Evolutionary conservation across 2,113 vertebrate genomes (phyloP).

Genomic region (Mormoops blainvillei): DNA sequence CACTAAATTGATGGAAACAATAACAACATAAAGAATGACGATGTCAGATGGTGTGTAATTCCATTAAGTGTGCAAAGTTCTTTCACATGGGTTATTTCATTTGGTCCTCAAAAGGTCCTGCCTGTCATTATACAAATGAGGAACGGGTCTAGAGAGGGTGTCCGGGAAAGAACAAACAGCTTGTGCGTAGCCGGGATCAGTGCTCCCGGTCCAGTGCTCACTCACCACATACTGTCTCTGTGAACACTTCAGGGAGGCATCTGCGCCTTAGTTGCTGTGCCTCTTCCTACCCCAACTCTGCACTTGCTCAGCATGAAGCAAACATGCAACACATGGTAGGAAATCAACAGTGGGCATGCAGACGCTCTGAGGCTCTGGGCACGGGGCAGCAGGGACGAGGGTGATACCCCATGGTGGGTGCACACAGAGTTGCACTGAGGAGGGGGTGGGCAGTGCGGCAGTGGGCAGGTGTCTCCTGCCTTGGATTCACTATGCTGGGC

Average conservation of each 20-base stretch:
- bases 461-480: conserved; percentile 62
- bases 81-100: not conserved
- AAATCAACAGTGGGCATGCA: not conserved
- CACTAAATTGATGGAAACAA: not conserved
- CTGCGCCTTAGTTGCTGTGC: not conserved
- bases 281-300: not conserved
- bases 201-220: not conserved
- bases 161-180: not conserved
- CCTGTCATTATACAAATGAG: not conserved
- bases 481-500: conserved; percentile 36
- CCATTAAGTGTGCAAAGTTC: not conserved
- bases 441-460: not conserved
- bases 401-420: not conserved
- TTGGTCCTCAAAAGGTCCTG: not conserved
- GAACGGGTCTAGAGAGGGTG: not conserved
- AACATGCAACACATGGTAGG: accelerated
- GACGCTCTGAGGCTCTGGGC: not conserved
- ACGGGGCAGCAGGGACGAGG: not conserved
- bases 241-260: not conserved
- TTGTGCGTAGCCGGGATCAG: not conserved
- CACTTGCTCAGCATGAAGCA: not conserved
- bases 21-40: not conserved
- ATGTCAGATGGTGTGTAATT: not conserved
- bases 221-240: not conserved
- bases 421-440: not conserved